Evolutionary conservation across 2,888 invertebrate genomes (phyloP), one percentile per base, ranked within the genome.

Genomic region (Melangyna quadrimaculata): DNA sequence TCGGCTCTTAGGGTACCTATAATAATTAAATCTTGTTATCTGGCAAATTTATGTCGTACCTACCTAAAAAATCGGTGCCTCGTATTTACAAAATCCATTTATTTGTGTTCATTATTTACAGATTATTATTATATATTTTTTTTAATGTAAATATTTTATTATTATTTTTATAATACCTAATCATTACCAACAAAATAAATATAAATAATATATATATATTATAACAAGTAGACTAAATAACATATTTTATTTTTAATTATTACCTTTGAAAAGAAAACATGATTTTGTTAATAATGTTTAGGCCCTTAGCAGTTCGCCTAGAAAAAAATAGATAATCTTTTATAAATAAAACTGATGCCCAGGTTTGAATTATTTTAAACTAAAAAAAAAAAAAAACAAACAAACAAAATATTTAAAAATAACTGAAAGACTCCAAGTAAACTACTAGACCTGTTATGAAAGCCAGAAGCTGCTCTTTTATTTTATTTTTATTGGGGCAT

Each of bases 71-170:
- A 72, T 32, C 61, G 80, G 75, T 84, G 75, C 75, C 75, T 84
- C 75, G 40, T 75, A 55, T 75, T 67, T 79, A 79, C 43, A 79
- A 75, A 78, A 79, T 84, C 67, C 71, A 67, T 75, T 79, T 53
- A 37, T 59, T 79, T 84, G 84, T 84, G 80, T 84, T 84, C 84
- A 75, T 80, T 32, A 59, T 80, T 71, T 71, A 79, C 79, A 71
- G 67, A 71, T 61, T 74, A 55, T n/a, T 71, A 65, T 79, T 79
- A 75, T 71, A 63, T 48, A 48, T 67, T 67, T 71, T 79, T 53
- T 40, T 61, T 51, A 17, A 43, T 78, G 53, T 32, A 70, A 67
- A 75, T 70, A 77, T 51, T 1, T 51, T 51, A 51, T 40, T 29
- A 29, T 3, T 35, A 67, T 22, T n/a, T n/a, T n/a, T n/a, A 51